Base-by-base conservation (phyloP, 2,797 vertebrate genomes). In the Tarsius wallacei region DNA sequence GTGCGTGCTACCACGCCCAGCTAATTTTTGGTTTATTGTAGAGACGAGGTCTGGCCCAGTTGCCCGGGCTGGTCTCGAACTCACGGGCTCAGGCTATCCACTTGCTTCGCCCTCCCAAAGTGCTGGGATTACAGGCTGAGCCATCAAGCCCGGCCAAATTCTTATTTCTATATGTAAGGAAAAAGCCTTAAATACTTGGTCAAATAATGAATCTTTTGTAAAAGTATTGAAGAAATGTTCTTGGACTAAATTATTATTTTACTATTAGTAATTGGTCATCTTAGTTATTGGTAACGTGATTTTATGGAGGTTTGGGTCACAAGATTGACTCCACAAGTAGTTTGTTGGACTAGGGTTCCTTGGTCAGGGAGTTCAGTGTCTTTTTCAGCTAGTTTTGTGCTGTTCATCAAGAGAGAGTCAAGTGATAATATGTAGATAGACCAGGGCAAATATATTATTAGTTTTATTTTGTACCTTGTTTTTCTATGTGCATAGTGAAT, bases 171-270 rank as follows among this genome's bases (percentile, higher is more conserved):
- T 84, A 78, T 64, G 24, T 19, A 76, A 90, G 57, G 55, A 66
- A 86, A 93, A 77, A 26, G 33, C 33, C 42, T 90, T 88, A 82
- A 36, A 28, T 28, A 77, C 21, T 94, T 89, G 26, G 15, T 90
- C 64, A 82, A 92, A 42, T 94, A 90, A 71, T 91, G 70, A 36
- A 13, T 80, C 4, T 63, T 95, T 78, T 61, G n/a, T 91, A 88
- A 82, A 94, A 66, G 36, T 95, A 71, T 53, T 88, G 49, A 88
- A 83, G 64, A 94, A 73, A 90, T 73, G 19, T 57, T 93, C n/a
- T 95, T 74, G 49, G 6, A 63, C n/a, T 90, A 83, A 85, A 49
- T 93, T 47, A 77, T n/a, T 94, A 51, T 57, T 93, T 42, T 57
- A 53, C 68, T 78, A 74, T 9, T 36, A 70, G 51, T 91, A 57